Base-by-base conservation (phyloP, 2,888 invertebrate genomes). In the Drosophila falleni region DNA sequence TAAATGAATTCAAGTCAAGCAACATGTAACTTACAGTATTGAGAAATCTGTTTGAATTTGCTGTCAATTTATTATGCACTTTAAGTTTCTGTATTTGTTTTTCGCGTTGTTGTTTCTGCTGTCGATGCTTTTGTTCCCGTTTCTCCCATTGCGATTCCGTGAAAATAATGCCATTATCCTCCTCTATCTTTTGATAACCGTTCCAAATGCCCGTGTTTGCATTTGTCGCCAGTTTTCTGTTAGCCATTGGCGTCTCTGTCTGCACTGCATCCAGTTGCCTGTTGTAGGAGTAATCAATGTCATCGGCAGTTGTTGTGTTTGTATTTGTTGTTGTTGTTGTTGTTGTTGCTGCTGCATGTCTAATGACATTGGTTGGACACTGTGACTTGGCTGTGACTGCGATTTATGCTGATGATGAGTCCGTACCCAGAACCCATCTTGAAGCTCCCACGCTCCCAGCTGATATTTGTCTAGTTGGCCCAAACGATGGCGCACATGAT, bases 351-450 rank as follows among this genome's bases (percentile, higher is more conserved):
- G 29, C 10, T n/a, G 31, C 55, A 44, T 23, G 23, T 56, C 19
- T 44, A 44, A 56, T 44, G 31, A 31, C 23, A 44, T 19, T 33
- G 16, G 10, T 9, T 10, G 44, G 4, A 56, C 33, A 19, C 3
- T 49, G 11, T 33, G 49, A 26, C 23, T 39, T 6, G 11, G 31
- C 37, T 29, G 35, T 55, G 64, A 60, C 65, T 71, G 74, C 61
- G 78, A 81, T 81, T 83, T 87, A 83, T 87, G 81, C 81, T 80
- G 81, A 84, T 83, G 87, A 77, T 64, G 83, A 59, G 54, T 31
- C 51, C 5, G 35, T 8, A n/a, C 13, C 23, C 23, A 44, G 44
- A 23, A 23, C 3, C 23, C 44, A 47, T 53, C 39, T 50, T 26
- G 41, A 10, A 29, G 51, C 81, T 81, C 81, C 81, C 87, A 83